Conservation (phyloP, 2,113 vertebrate genomes). For the Chaetodon auriga region DNA sequence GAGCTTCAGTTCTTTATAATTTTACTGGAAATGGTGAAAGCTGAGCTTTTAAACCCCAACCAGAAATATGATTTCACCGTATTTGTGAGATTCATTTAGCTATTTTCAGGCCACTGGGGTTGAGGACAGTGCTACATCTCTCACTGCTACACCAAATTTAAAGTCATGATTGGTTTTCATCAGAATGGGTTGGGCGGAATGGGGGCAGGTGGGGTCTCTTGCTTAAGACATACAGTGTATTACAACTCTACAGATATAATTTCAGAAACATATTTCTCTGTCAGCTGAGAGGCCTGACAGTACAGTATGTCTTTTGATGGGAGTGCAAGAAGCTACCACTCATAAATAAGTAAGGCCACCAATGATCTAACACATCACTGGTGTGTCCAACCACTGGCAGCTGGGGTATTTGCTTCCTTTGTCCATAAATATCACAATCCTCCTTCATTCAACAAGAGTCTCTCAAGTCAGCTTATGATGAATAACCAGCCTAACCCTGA, state of each 20-base stretch:
- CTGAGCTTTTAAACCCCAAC: background rate
- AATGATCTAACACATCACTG: constrained; percentile 46
- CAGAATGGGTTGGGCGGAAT: background rate
- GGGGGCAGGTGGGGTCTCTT: constrained; percentile 8
- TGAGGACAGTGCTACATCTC: background rate
- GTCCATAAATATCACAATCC: constrained; percentile 77
- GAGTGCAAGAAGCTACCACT: constrained; percentile 23
- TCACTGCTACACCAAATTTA: background rate
- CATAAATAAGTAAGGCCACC: constrained; percentile 62
- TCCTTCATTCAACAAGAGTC: constrained; percentile 61
- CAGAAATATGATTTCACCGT: background rate
- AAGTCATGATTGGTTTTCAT: background rate
- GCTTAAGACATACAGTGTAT: constrained; percentile 7
- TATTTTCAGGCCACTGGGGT: background rate
- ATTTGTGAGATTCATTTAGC: background rate
- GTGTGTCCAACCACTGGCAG: constrained; percentile 44
- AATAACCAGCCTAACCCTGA: constrained; percentile 80
- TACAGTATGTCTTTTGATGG: constrained; percentile 27
- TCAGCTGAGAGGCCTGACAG: constrained; percentile 38
- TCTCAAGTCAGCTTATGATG: constrained; percentile 74
- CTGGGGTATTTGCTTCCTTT: constrained; percentile 64
- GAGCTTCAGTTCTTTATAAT: background rate
- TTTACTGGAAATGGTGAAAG: background rate
- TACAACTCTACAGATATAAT: constrained; percentile 29
- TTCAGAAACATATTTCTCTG: constrained; percentile 41